Evolutionary conservation across 2,797 vertebrate species (phyloP), one percentile per base, ranked within the genome.

Genomic region (Callimico goeldii): DNA sequence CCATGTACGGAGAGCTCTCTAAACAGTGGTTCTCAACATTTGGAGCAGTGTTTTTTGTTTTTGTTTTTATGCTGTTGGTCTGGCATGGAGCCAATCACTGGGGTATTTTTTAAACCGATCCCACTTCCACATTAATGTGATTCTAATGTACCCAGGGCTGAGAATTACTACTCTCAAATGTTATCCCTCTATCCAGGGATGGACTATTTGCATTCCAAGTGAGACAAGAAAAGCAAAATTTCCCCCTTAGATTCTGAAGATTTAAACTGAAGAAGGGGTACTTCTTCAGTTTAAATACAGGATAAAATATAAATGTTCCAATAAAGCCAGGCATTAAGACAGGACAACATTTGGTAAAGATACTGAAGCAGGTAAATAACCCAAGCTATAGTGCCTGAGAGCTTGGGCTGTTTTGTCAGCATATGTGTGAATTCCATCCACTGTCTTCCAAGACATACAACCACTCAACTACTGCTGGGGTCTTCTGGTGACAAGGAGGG

Each of bases 281-380:
- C 41, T 92, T 80, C 52, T 83, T 95, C 30, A 19, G 52, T 81
- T 83, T 85, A 83, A 84, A 73, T 48, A 73, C 50, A 89, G n/a
- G 75, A 75, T 39, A 88, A 67, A 82, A 80, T 50, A 50, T 64
- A 19, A 75, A 36, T 67, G 61, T 83, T 15, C 73, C 41, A n/a
- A 26, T 9, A 57, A 50, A 90, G 46, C 73, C 39, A 61, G 46
- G 43, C n/a, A 26, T 8, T 7, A 36, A 76, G 81, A 86, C 7
- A 84, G 36, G 50, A 30, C 1, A 22, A 30, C 61, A n/a, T 77
- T 50, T 30, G 28, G 58, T 43, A 7, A 70, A 75, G 11, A 77
- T 50, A 58, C 7, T 14, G 33, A 39, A 75, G 39, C 13, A 8
- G 52, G 19, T 5, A 72, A 67, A 48, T 12, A 55, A 55, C 52